Evolutionary conservation across 2,888 invertebrate genomes (phyloP).

Genomic region (Microplitis manilae): DNA sequence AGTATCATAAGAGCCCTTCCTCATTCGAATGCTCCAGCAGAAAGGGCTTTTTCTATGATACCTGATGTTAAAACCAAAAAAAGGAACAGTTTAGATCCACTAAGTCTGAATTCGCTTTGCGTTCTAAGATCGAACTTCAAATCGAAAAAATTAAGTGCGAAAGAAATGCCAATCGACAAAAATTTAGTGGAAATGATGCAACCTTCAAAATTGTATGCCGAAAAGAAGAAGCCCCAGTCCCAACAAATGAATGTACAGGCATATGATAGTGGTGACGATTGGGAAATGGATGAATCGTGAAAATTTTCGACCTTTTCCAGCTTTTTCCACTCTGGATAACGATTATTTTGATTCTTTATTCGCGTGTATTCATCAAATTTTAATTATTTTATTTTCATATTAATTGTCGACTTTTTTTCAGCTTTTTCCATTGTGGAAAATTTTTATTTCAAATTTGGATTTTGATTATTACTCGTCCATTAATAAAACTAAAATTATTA

Average conservation of each 20-base stretch:
- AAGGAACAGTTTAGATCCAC: constrained; percentile 30
- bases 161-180: constrained; percentile 22
- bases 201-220: neutral
- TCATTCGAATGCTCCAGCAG: constrained; percentile 39
- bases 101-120: constrained; percentile 33
- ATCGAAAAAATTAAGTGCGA: constrained; percentile 31
- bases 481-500: too few species aligned
- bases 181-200: constrained; percentile 19
- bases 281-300: constrained; percentile 15
- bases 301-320: too few species aligned
- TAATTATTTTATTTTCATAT: too few species aligned
- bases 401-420: too few species aligned
- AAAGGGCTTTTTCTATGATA: constrained; percentile 36
- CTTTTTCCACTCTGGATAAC: too few species aligned
- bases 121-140: constrained; percentile 37
- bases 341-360: too few species aligned
- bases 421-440: too few species aligned
- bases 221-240: constrained; percentile 13
- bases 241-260: neutral
- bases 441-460: too few species aligned
- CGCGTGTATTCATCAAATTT: too few species aligned
- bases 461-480: too few species aligned
- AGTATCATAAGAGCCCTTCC: constrained; percentile 29
- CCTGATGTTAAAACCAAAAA: constrained; percentile 34
- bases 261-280: constrained; percentile 21